These are phyloP conservation scores for Catocala fraxini DNA, from an alignment of 2,888 invertebrate genomes.

Conservation along the genomic window DNA sequence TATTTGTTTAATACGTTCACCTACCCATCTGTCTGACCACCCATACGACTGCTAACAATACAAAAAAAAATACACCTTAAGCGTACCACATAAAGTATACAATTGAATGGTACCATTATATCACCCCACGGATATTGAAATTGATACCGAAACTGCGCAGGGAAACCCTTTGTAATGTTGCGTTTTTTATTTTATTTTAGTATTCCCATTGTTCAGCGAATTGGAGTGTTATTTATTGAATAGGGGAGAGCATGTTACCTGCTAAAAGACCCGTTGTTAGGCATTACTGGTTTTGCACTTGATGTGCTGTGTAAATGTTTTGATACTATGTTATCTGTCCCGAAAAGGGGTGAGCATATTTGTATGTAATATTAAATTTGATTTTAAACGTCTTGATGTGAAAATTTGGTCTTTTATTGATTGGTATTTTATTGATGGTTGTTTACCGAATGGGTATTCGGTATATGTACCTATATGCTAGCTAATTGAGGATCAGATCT, in stretches of 20 bases:
- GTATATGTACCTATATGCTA: too few relatives aligned
- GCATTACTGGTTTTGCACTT: constrained; percentile 7
- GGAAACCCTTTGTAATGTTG: constrained; percentile 38
- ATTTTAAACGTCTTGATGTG: too few relatives aligned
- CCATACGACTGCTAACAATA: constrained; percentile 17
- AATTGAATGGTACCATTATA: constrained; percentile 6
- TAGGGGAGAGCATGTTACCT: constrained; percentile 22
- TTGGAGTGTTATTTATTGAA: constrained; percentile 35
- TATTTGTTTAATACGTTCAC: constrained; percentile 26
- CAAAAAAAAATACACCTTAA: constrained; percentile 18
- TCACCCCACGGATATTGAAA: constrained; percentile 41
- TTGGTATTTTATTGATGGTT: too few relatives aligned
- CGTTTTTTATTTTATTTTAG: constrained; percentile 23
- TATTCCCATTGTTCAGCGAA: constrained; percentile 25
- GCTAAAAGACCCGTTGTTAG: constrained; percentile 9
- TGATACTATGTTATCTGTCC: neutral
- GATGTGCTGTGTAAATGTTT: constrained; percentile 13
- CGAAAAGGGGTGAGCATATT: neutral
- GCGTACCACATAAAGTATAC: neutral
- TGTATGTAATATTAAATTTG: neutral
- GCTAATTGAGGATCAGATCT: too few relatives aligned
- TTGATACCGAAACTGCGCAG: constrained; percentile 35
- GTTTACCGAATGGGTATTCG: too few relatives aligned
- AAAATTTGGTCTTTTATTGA: too few relatives aligned
- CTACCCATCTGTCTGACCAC: constrained; percentile 32